Percentiles rank a stretch among this genome's conserved stretches.
These are phyloP conservation scores for Anoplopoma fimbria DNA, from an alignment of 2,113 vertebrate species.

Conservation along the genomic window DNA sequence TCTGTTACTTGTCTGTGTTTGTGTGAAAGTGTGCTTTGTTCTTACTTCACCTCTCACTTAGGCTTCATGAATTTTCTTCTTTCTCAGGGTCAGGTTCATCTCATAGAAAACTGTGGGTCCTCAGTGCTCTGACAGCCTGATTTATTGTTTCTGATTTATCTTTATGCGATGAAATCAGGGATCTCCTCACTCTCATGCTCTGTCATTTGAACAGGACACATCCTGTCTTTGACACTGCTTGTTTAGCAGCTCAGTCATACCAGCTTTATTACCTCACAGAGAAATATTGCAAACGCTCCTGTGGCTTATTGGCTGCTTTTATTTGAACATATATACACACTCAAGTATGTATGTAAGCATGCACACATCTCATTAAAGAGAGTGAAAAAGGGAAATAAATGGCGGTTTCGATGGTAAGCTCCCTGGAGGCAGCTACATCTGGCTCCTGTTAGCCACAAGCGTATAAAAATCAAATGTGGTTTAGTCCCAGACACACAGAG, in stretches of 20 bases:
- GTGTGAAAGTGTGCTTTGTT: constrained; percentile 20
- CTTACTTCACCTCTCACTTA: constrained; percentile 45
- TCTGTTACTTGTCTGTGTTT: background rate
- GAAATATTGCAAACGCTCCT: constrained; percentile 13
- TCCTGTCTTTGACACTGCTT: constrained; percentile 28
- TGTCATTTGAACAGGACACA: constrained; percentile 43
- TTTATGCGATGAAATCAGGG: constrained; percentile 59
- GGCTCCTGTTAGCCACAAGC: constrained; percentile 81
- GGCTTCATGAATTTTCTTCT: constrained; percentile 44
- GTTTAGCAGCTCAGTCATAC: constrained; percentile 1
- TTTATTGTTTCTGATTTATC: constrained; percentile 63
- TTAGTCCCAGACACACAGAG: constrained; percentile 67
- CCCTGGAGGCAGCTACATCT: constrained; percentile 76
- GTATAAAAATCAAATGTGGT: constrained; percentile 77
- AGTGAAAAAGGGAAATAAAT: constrained; percentile 67
- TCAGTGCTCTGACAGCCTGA: constrained; percentile 54
- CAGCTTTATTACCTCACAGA: background rate
- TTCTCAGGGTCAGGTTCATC: constrained; percentile 37
- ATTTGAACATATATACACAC: constrained; percentile 7
- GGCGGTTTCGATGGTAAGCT: constrained; percentile 65
- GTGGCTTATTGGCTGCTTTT: constrained; percentile 19
- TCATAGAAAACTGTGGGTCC: constrained; percentile 52
- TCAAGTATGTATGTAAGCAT: constrained; percentile 17
- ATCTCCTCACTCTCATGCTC: constrained; percentile 45
- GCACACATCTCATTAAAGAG: constrained; percentile 66